Percentiles rank a stretch among this genome's conserved stretches.
Evolutionary conservation across 1,140 invertebrate genomes (phyloP).

Genomic region (Ceratosolen solmsi): DNA sequence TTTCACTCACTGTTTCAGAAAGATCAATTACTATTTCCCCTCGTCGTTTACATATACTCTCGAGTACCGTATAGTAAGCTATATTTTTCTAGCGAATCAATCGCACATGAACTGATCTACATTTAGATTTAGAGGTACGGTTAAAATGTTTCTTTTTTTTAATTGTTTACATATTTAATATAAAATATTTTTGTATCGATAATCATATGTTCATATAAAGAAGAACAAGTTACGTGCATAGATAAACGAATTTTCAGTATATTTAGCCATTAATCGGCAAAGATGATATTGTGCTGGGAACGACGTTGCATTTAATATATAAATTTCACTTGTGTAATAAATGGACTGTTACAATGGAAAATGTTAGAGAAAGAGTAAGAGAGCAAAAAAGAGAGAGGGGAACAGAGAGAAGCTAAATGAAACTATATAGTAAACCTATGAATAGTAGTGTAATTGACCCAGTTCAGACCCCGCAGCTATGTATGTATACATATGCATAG

Average conservation of each 20-base stretch:
- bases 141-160: too few species aligned
- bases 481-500: conserved; percentile 17
- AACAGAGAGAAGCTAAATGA: conserved; percentile 39
- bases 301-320: neutral
- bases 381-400: neutral
- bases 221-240: too few species aligned
- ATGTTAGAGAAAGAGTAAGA: neutral
- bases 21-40: conserved; percentile 47
- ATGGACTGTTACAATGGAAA: neutral
- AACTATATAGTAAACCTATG: conserved; percentile 49
- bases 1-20: conserved; percentile 32
- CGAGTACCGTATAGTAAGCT: neutral
- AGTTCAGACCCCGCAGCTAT: conserved; percentile 49
- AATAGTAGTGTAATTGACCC: conserved; percentile 64
- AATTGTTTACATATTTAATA: too few species aligned
- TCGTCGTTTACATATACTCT: neutral
- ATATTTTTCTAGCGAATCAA: conserved; percentile 42
- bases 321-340: neutral
- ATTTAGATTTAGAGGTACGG: conserved; percentile 5
- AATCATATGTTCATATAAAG: too few species aligned
- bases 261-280: neutral
- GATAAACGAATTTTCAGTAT: neutral
- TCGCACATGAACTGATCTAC: conserved; percentile 26
- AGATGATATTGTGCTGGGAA: neutral
- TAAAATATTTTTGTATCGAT: too few species aligned